Base-by-base conservation (phyloP, 1,140 invertebrate species). In the Orussus abietinus region DNA sequence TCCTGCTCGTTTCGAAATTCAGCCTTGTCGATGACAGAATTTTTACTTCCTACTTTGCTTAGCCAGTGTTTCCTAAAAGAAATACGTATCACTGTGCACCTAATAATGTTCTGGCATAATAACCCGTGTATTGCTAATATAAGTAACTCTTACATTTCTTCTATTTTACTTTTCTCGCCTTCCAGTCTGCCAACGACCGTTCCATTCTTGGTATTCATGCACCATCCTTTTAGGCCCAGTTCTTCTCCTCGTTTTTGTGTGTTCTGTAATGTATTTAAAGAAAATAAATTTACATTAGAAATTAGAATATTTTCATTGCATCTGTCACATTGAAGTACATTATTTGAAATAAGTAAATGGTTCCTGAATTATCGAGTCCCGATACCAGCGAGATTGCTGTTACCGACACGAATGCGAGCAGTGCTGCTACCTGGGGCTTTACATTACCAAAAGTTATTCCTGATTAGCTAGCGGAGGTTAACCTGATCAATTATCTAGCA, bases 161-260 rank as follows among this genome's bases (percentile, higher is more conserved):
- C 67, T 11, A 90, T 56, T 64, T 82, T 80, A 1, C 72, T 59
- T 33, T 65, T 49, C 5, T 77, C 69, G 25, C 88, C 88, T 70
- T 90, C 78, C 13, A 88, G 55, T 35, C 76, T 72, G 9, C 88
- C 87, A 18, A 80, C 56, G 1, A 91, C 87, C 4, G 86, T 88
- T n/a, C 77, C 81, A 34, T 67, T 47, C 1, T 72, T 49, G 0
- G 86, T 89, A 59, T 91, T 90, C 74, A 79, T 82, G 49, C 85
- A 86, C 84, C 85, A 90, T 11, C 88, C 87, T 53, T 72, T 77
- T 1, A 90, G 51, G 3, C 77, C 75, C 11, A 87, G 65, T 52
- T 80, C 77, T 38, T 79, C 77, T 1, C 80, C 83, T 65, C 81
- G 75, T 50, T 77, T 68, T 59, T 85, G 76, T 4, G 86, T 89